These are phyloP conservation scores for Stictocephala bisonia DNA, from an alignment of 2,888 invertebrate genomes.

Conservation along the genomic window DNA sequence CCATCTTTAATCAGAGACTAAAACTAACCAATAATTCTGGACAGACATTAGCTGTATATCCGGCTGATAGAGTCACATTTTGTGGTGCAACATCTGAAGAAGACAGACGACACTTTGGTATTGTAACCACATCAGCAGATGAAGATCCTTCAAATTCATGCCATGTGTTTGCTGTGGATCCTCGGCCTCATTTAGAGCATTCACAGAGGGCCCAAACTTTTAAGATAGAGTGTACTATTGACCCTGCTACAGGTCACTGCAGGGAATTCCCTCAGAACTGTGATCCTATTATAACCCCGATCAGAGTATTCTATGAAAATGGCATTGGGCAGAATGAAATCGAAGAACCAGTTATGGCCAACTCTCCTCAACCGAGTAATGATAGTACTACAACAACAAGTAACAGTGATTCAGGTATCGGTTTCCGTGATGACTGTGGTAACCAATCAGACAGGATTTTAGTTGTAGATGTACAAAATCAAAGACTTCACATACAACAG, in stretches of 20 bases:
- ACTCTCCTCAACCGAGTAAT: slow-evolving; percentile 87
- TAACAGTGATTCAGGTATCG: slow-evolving; percentile 95
- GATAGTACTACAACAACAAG: slow-evolving; percentile 87
- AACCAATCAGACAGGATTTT: slow-evolving; percentile 85
- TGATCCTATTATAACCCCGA: slow-evolving; percentile 70
- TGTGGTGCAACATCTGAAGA: slow-evolving; percentile 92
- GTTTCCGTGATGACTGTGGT: slow-evolving; percentile 89
- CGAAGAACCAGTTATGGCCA: slow-evolving; percentile 70
- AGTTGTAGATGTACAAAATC: slow-evolving; percentile 75
- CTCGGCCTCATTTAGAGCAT: slow-evolving; percentile 87
- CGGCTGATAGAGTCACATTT: slow-evolving; percentile 86
- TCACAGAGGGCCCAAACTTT: slow-evolving; percentile 83
- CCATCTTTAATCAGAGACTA: slow-evolving; percentile 83
- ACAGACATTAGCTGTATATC: slow-evolving; percentile 86
- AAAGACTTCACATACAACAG: slow-evolving; percentile 61
- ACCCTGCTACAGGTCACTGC: slow-evolving; percentile 81
- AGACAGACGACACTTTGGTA: slow-evolving; percentile 91
- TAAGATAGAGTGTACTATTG: slow-evolving; percentile 85
- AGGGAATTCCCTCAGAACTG: slow-evolving; percentile 92
- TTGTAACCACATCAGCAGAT: slow-evolving; percentile 82
- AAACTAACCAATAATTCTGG: slow-evolving; percentile 82
- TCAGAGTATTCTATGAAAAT: slow-evolving; percentile 68
- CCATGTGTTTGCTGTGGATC: slow-evolving; percentile 94
- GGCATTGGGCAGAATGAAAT: slow-evolving; percentile 61
- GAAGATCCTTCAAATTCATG: slow-evolving; percentile 85